Percentiles rank a stretch among this genome's conserved stretches.
Conservation (phyloP, 2,797 vertebrate genomes). For the Cichlasoma orientale region DNA sequence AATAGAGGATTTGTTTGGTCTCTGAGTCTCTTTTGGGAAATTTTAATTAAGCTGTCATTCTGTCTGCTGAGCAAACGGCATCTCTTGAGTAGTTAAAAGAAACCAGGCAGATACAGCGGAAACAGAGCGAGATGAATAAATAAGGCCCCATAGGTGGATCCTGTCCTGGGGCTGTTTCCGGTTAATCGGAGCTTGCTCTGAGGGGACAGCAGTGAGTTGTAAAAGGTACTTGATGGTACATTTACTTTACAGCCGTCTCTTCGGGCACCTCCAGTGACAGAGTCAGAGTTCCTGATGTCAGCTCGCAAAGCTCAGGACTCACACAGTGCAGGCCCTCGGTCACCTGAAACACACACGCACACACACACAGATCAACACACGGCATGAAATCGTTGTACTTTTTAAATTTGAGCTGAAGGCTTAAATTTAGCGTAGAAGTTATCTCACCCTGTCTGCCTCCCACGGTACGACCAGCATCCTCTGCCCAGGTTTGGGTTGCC, state of each 20-base stretch:
- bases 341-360: slow-evolving; percentile 41
- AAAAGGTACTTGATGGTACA: background rate
- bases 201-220: background rate
- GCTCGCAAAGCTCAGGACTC: slow-evolving; percentile 90
- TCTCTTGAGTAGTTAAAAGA: background rate
- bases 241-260: slow-evolving; percentile 96
- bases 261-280: slow-evolving; percentile 91
- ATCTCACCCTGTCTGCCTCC: slow-evolving; percentile 91
- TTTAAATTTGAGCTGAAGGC: slow-evolving; percentile 1
- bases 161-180: background rate
- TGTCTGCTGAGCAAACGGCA: slow-evolving; percentile 1
- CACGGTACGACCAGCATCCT: slow-evolving; percentile 89
- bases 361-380: slow-evolving; percentile 20
- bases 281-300: slow-evolving; percentile 87
- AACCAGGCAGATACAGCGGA: background rate
- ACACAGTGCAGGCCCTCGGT: slow-evolving; percentile 89
- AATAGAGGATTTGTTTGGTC: background rate
- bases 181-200: background rate
- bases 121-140: background rate
- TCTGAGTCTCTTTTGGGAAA: background rate
- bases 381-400: background rate
- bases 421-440: background rate
- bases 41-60: slow-evolving; percentile 12
- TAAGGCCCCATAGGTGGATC: background rate
- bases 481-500: slow-evolving; percentile 92